Conservation (phyloP, 2,797 vertebrate species). For the Phoeniculus purpureus region DNA sequence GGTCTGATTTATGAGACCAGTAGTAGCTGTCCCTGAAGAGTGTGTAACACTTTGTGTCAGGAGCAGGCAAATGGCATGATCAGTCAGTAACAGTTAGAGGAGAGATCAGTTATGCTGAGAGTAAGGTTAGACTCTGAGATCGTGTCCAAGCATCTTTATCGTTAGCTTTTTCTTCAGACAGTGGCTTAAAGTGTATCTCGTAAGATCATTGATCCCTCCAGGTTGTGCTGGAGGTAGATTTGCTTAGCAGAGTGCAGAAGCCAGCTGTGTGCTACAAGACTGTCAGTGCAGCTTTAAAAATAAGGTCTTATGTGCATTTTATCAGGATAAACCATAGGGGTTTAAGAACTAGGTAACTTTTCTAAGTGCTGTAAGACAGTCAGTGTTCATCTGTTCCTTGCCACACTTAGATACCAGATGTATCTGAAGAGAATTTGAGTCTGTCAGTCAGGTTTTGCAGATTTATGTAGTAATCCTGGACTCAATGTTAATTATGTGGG, state of each 20-base stretch:
- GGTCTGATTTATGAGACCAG: not conserved
- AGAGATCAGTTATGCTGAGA: not conserved
- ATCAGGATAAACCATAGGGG: not conserved
- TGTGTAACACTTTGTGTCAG: not conserved
- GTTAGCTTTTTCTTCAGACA: not conserved
- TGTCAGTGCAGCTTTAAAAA: not conserved
- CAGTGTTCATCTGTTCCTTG: constrained; percentile 13
- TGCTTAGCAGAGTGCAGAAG: not conserved
- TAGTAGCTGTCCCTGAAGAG: not conserved
- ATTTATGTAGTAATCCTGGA: constrained; percentile 45
- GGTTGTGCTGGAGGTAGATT: not conserved
- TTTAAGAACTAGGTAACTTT: not conserved
- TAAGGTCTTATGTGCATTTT: not conserved
- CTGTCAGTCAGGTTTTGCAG: constrained; percentile 31
- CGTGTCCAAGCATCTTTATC: accelerated
- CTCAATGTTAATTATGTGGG: constrained; percentile 36
- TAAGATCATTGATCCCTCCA: not conserved
- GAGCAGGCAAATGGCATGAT: not conserved
- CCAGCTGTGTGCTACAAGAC: not conserved
- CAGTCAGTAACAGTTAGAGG: accelerated
- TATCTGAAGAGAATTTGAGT: constrained; percentile 36
- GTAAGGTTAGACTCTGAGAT: not conserved
- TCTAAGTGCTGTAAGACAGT: not conserved
- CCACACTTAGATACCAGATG: not conserved
- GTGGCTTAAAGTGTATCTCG: not conserved